Evolutionary conservation across 2,797 vertebrate genomes (phyloP), one percentile per base, ranked within the genome.

Genomic region (Poeciliopsis presidionis): DNA sequence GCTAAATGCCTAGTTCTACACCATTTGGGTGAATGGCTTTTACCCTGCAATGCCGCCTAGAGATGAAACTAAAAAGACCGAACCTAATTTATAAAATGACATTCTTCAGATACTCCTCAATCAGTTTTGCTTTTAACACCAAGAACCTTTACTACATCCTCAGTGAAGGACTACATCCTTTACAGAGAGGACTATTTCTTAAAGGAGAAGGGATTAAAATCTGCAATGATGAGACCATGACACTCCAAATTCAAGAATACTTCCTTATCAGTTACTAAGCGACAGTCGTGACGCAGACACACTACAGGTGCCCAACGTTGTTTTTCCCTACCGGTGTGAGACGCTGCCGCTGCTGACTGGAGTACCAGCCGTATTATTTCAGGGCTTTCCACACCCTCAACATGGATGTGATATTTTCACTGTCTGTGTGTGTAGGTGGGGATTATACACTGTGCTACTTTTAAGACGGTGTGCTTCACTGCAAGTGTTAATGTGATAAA

Each of bases 201-300:
- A 22, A 25, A 7, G 61, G 16, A 63, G 18, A 20, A 36, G 61
- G 7, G 20, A 67, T 67, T 67, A 67, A 67, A 67, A 67, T 67
- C 33, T 3, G 2, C n/a, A 70, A 45, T n/a, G 16, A n/a, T 2
- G 8, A 9, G 55, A 61, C 67, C 11, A 8, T 57, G 28, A 69
- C 75, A 28, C 11, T 20, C 73, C 71, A 0, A 16, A 53, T 43
- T 53, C 72, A 53, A 59, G 59, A 76, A 11, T 18, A 0, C 76
- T 80, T 79, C 55, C 61, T 78, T 65, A 49, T 79, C 86, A 41
- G 91, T 93, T 91, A 84, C 90, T 88, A 82, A 70, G 92, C 92
- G 89, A 92, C 90, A 76, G 80, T 55, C 72, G 55, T 16, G 74
- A 78, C 81, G 55, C 65, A 78, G 53, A 78, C 81, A 65, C 79